Conservation (phyloP, 2,888 invertebrate genomes). For the Deilephila elpenor region DNA sequence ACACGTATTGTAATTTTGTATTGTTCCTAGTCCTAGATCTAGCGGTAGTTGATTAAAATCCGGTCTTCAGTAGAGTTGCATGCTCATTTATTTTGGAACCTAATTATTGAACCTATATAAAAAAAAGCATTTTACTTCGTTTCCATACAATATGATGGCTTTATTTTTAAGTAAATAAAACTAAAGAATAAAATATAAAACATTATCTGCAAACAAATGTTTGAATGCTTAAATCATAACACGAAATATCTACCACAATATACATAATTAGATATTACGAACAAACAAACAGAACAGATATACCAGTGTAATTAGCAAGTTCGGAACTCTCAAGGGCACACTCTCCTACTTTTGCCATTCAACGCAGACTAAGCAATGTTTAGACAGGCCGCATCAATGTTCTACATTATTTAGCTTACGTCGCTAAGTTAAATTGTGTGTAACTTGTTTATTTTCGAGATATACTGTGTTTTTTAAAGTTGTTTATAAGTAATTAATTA, state of each 20-base stretch:
- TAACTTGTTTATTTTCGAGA: not conserved
- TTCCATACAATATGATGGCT: too few relatives aligned
- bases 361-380: slow-evolving; percentile 41
- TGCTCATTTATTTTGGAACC: too few relatives aligned
- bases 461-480: not conserved
- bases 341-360: slow-evolving; percentile 57
- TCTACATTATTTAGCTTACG: slow-evolving; percentile 1
- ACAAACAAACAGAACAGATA: slow-evolving; percentile 21
- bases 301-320: slow-evolving; percentile 25
- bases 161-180: too few relatives aligned
- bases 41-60: too few relatives aligned
- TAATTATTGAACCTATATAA: too few relatives aligned
- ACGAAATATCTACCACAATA: not conserved
- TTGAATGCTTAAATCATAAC: not conserved
- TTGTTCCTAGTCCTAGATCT: too few relatives aligned
- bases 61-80: too few relatives aligned
- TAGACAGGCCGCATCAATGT: slow-evolving; percentile 42
- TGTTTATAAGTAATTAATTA: not conserved
- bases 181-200: too few relatives aligned
- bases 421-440: not conserved
- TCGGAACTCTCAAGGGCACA: slow-evolving; percentile 69
- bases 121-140: too few relatives aligned
- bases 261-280: not conserved
- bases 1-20: too few relatives aligned
- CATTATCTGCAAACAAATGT: too few relatives aligned